Evolutionary conservation across 2,113 vertebrate genomes (phyloP).

Genomic region (Micromys minutus): DNA sequence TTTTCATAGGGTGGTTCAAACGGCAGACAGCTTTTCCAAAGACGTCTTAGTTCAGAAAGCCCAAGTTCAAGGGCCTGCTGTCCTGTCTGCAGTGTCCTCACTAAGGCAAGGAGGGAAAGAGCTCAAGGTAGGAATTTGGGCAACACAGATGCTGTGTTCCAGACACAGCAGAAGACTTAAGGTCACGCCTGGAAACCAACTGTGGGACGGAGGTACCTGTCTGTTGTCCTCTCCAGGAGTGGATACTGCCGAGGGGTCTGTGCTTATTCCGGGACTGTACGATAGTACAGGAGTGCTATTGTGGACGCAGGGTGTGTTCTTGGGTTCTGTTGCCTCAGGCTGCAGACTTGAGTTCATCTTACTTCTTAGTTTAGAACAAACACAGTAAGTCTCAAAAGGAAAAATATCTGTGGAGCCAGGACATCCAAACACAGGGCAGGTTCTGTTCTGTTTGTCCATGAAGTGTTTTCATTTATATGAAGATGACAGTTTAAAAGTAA

Average conservation of each 20-base stretch:
- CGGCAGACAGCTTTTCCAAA: no score
- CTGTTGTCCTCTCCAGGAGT: not conserved
- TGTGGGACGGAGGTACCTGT: not conserved
- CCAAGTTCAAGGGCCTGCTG: not conserved
- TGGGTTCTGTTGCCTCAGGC: no score
- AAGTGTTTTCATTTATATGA: not conserved
- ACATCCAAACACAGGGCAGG: not conserved
- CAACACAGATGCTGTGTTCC: not conserved
- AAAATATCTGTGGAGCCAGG: rapidly evolving
- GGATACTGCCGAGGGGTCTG: not conserved
- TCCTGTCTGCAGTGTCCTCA: not conserved
- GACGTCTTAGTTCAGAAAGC: not conserved
- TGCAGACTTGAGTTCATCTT: not conserved
- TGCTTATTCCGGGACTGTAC: rapidly evolving
- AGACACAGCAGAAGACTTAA: no score
- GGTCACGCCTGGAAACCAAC: not conserved
- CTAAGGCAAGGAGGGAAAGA: not conserved
- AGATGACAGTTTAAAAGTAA: not conserved
- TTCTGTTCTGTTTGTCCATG: not conserved
- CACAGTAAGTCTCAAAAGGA: not conserved
- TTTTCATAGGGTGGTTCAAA: rapidly evolving
- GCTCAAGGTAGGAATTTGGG: not conserved
- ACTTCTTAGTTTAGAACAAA: not conserved
- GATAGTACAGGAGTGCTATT: not conserved
- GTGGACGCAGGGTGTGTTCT: rapidly evolving